Evolutionary conservation across 2,888 invertebrate genomes (phyloP).

Genomic region (Noctua janthe): DNA sequence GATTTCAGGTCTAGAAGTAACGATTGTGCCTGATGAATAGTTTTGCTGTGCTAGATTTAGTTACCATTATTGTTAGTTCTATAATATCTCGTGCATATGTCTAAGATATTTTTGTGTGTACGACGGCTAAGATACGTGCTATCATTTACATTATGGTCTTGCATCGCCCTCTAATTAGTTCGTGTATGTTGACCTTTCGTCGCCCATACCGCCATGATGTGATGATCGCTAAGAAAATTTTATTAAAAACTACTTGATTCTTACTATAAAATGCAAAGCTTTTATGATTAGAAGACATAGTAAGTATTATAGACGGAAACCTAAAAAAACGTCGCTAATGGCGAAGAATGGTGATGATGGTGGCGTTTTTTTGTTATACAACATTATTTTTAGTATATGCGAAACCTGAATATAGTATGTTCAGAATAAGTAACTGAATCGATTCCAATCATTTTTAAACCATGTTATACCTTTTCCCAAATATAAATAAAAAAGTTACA

Average conservation of each 20-base stretch:
- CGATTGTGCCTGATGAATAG: conserved; percentile 41
- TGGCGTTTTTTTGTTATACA: not conserved
- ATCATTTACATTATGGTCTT: conserved; percentile 25
- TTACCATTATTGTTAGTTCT: conserved; percentile 68
- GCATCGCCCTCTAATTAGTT: not conserved
- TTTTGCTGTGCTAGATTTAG: conserved; percentile 68
- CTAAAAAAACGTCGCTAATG: not conserved
- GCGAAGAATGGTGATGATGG: too few relatives aligned
- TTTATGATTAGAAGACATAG: not conserved
- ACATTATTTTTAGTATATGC: too few relatives aligned
- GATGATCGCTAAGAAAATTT: not conserved
- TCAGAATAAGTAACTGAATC: too few relatives aligned
- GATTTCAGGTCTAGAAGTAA: conserved; percentile 15
- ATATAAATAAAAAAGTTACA: too few relatives aligned
- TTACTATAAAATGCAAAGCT: conserved; percentile 3
- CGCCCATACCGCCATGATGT: not conserved
- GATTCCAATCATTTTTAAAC: too few relatives aligned
- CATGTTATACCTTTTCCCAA: too few relatives aligned
- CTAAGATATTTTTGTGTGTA: conserved; percentile 51
- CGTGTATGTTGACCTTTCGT: not conserved
- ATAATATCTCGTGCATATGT: conserved; percentile 53
- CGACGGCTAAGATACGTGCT: conserved; percentile 21
- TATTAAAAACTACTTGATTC: not conserved
- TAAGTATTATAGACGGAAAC: not conserved
- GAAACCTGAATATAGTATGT: too few relatives aligned